Conservation (phyloP, 2,797 vertebrate genomes). For the Artibeus lituratus region DNA sequence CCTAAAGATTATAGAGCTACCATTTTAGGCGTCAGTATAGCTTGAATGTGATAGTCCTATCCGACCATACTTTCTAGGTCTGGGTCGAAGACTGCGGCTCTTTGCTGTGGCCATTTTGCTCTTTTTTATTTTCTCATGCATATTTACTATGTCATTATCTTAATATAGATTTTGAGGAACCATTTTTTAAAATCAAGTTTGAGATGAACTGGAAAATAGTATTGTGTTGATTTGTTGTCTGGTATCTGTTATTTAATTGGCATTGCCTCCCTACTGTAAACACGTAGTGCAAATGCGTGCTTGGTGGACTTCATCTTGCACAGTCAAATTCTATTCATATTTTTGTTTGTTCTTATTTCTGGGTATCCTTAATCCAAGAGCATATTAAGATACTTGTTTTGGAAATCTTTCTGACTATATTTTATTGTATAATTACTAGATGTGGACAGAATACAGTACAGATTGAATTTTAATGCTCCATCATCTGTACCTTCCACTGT, state of each 20-base stretch:
- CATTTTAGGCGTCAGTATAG: background rate
- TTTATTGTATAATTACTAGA: slow-evolving; percentile 7
- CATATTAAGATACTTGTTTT: background rate
- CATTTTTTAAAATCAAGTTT: background rate
- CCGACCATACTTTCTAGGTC: background rate
- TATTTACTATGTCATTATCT: background rate
- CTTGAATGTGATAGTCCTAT: background rate
- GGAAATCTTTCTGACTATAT: background rate
- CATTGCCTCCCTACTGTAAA: background rate
- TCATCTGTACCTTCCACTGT: background rate
- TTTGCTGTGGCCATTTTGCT: background rate
- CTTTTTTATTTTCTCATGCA: background rate
- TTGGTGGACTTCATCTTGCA: background rate
- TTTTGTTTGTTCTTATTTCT: background rate
- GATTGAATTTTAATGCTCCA: background rate
- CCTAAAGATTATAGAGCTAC: background rate
- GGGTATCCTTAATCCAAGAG: background rate
- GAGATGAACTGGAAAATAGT: background rate
- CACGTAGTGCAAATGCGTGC: background rate
- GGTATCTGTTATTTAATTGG: background rate
- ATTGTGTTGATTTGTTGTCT: background rate
- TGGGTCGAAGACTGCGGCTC: background rate
- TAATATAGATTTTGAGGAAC: background rate
- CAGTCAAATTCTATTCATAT: background rate
- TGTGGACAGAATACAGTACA: background rate